Percentiles rank a stretch among this genome's conserved stretches.
phyloP scores from a whole-genome alignment of 2,888 invertebrate genomes.

The Andrena praecox region DNA sequence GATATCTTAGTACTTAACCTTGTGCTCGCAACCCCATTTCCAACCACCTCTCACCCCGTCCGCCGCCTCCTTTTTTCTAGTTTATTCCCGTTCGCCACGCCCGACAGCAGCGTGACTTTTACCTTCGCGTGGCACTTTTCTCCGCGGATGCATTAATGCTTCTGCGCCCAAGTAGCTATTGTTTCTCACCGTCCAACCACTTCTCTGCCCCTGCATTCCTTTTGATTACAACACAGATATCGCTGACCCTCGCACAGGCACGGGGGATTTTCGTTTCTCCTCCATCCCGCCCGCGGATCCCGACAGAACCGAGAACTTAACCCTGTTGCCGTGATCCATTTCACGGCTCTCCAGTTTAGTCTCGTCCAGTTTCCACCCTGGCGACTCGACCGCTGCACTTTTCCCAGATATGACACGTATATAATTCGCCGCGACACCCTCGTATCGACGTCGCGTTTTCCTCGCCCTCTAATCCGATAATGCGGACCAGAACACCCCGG shows the following conservation, averaged over 20 bases:
- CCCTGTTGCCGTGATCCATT: constrained; percentile 69
- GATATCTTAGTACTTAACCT: constrained; percentile 68
- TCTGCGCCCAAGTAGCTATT: constrained; percentile 20
- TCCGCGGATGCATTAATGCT: constrained; percentile 4
- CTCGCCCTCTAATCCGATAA: constrained; percentile 60
- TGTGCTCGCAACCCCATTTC: constrained; percentile 54
- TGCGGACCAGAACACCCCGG: constrained; percentile 33
- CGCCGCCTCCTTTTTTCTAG: constrained; percentile 9
- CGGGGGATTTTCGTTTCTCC: constrained; percentile 10
- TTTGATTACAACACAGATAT: constrained; percentile 2
- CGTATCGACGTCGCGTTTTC: constrained; percentile 22
- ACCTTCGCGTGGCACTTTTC: constrained; percentile 24
- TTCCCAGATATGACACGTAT: constrained; percentile 56
- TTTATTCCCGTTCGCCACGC: constrained; percentile 30
- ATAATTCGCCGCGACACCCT: constrained; percentile 36
- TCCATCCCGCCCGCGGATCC: constrained; percentile 44
- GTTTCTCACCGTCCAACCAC: constrained; percentile 7
- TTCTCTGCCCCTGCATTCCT: not conserved
- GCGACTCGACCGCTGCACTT: constrained; percentile 51
- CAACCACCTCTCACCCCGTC: constrained; percentile 37
- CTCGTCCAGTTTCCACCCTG: constrained; percentile 55
- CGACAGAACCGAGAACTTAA: constrained; percentile 65
- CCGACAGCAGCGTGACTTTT: constrained; percentile 46
- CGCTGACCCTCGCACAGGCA: no score
- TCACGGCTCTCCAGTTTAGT: constrained; percentile 67